phyloP scores from a whole-genome alignment of 2,888 invertebrate species.

The Acanthosoma haemorrhoidale region DNA sequence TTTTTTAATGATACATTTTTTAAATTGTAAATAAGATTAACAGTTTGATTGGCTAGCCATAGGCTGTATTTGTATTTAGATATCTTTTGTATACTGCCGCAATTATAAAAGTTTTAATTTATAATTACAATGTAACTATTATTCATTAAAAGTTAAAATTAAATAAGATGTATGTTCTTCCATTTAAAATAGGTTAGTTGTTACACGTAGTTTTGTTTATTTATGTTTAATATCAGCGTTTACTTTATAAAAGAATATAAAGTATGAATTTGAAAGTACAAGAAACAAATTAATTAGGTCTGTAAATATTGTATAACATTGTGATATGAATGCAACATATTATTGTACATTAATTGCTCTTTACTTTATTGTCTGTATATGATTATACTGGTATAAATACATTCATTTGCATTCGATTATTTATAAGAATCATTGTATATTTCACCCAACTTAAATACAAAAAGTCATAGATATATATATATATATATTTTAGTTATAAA shows the following conservation, averaged over 20 bases:
- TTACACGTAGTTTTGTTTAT: neutral
- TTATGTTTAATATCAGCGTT: conserved; percentile 2
- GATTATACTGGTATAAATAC: conserved; percentile 4
- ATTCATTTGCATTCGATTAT: conserved; percentile 10
- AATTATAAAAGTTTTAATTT: neutral
- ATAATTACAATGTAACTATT: conserved; percentile 12
- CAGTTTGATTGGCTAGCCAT: conserved; percentile 15
- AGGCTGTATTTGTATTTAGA: conserved; percentile 20
- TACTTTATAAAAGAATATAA: neutral
- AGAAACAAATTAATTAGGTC: conserved; percentile 24
- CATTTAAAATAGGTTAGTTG: conserved; percentile 1
- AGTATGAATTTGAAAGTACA: neutral
- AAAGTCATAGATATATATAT: neutral
- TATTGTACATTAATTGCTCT: conserved; percentile 21
- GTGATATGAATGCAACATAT: conserved; percentile 24
- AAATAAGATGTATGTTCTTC: conserved; percentile 12
- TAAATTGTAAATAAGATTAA: conserved; percentile 20
- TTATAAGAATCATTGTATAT: conserved; percentile 12
- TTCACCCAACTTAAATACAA: neutral
- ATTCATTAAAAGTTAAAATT: neutral
- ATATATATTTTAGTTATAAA: conserved; percentile 10
- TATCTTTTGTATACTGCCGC: conserved; percentile 18
- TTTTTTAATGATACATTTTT: conserved; percentile 23
- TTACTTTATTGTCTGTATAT: conserved; percentile 4
- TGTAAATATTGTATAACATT: conserved; percentile 18